Conservation (phyloP, 2,113 vertebrate species). For the Motacilla tschutschensis region DNA sequence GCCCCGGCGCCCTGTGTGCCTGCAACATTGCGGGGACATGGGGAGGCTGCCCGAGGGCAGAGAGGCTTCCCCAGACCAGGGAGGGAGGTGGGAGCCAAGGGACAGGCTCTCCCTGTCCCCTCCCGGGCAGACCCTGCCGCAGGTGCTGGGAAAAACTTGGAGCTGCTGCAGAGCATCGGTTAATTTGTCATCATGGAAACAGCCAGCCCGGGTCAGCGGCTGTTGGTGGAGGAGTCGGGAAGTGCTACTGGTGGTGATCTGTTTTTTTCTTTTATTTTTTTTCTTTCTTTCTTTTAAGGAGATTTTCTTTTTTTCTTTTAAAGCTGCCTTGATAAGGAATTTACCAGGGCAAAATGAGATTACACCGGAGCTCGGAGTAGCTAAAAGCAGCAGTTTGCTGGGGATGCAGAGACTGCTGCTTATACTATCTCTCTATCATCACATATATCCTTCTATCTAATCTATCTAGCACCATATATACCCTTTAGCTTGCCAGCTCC, state of each 20-base stretch:
- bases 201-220: neutral
- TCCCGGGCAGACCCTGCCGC: rapidly evolving
- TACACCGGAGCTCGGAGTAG: neutral
- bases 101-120: rapidly evolving
- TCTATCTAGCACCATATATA: slow-evolving; percentile 44
- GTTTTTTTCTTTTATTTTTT: neutral
- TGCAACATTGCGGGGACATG: rapidly evolving
- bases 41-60: neutral
- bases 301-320: slow-evolving; percentile 12
- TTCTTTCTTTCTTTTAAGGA: neutral
- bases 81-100: neutral
- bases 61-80: rapidly evolving
- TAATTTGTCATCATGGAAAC: slow-evolving; percentile 34
- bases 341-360: slow-evolving; percentile 41
- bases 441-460: slow-evolving; percentile 56
- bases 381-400: slow-evolving; percentile 16
- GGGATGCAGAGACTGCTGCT: neutral
- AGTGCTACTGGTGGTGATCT: neutral
- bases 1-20: rapidly evolving
- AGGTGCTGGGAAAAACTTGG: neutral
- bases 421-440: slow-evolving; percentile 29
- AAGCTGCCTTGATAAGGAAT: slow-evolving; percentile 43
- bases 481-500: slow-evolving; percentile 48
- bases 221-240: neutral
- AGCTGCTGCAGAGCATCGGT: neutral